phyloP scores from a whole-genome alignment of 1,140 invertebrate genomes.

The fruit fly (Drosophila melanogaster) region Release_6_plus_ISO1_MT NC_004354.4:1211001-1211500 shows the following conservation, averaged over 20 bases:
- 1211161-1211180: constrained; percentile 33
- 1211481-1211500: constrained; percentile 57
- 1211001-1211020: constrained; percentile 17
- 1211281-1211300: constrained; percentile 7
- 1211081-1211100: constrained; percentile 67
- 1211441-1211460: constrained; percentile 59
- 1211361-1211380: constrained; percentile 75
- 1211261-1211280: constrained; percentile 70
- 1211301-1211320: neutral
- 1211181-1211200: constrained; percentile 35
- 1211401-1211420: constrained; percentile 55
- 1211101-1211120: constrained; percentile 59
- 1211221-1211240: constrained; percentile 79
- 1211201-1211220: constrained; percentile 69
- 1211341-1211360: constrained; percentile 71
- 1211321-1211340: constrained; percentile 27
- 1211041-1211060: constrained; percentile 50
- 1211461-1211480: constrained; percentile 65
- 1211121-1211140: constrained; percentile 42
- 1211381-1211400: constrained; percentile 54
- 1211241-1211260: constrained; percentile 71
- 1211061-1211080: constrained; percentile 51
- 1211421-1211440: constrained; percentile 57
- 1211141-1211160: constrained; percentile 37
- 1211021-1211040: constrained; percentile 54